Conservation (phyloP, 2,113 vertebrate genomes). For the Smithornis capensis region DNA sequence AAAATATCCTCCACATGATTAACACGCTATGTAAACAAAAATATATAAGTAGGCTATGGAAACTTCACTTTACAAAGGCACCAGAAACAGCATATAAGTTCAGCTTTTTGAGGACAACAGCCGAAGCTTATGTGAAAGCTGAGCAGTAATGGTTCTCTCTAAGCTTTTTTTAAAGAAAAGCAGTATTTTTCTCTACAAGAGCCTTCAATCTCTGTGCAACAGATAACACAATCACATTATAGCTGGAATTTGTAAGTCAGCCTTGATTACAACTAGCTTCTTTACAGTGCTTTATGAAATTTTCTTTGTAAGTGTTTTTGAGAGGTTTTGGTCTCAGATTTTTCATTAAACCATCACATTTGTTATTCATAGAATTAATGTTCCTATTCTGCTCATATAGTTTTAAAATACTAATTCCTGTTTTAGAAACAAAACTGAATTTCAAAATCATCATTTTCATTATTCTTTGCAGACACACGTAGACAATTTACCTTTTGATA, state of each 20-base stretch:
- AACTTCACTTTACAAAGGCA: background rate
- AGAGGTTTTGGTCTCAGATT: background rate
- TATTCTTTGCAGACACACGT: background rate
- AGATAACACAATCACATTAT: background rate
- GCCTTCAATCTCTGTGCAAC: background rate
- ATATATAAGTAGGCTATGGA: background rate
- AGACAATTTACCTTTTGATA: slow-evolving; percentile 87
- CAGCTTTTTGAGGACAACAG: background rate
- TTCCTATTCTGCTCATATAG: background rate
- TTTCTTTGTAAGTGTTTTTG: background rate
- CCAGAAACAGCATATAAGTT: background rate
- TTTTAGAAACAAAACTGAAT: background rate
- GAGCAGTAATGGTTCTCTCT: background rate
- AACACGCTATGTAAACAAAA: background rate
- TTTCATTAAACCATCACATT: background rate
- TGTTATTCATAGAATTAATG: background rate
- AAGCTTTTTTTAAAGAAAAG: background rate
- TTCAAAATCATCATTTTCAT: background rate
- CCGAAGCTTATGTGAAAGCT: background rate
- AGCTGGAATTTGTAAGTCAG: background rate
- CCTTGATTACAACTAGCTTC: background rate
- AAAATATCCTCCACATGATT: background rate
- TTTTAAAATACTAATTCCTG: background rate
- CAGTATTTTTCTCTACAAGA: background rate
- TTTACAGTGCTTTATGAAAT: background rate